These are phyloP conservation scores for Dendropsophus ebraccatus DNA, from an alignment of 2,113 vertebrate genomes.

Conservation along the genomic window DNA sequence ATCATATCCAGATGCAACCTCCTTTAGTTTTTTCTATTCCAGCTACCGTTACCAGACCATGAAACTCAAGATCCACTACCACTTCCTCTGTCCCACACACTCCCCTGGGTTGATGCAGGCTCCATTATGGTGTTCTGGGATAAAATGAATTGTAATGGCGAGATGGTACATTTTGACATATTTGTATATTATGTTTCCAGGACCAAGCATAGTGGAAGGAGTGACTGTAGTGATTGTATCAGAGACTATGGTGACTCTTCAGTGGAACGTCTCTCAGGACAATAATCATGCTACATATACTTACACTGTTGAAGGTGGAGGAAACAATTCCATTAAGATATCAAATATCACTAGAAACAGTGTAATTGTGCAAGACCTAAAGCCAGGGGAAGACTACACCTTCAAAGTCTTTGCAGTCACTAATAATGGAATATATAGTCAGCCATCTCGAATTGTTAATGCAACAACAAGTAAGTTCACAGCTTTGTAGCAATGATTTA, in stretches of 20 bases:
- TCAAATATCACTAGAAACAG: background rate
- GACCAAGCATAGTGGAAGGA: background rate
- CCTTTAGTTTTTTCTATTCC: too few relatives aligned
- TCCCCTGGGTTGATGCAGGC: too few relatives aligned
- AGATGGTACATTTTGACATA: background rate
- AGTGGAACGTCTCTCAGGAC: background rate
- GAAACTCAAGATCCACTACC: too few relatives aligned
- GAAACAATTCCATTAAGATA: fast-evolving
- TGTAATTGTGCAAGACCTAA: background rate
- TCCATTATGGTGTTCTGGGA: too few relatives aligned
- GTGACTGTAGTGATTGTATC: background rate
- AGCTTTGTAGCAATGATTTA: background rate
- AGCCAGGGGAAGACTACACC: background rate
- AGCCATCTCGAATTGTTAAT: background rate
- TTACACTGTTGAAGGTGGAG: background rate
- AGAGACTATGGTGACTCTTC: background rate
- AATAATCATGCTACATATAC: background rate
- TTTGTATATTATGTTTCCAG: background rate
- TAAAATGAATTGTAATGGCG: too few relatives aligned
- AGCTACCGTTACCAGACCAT: too few relatives aligned
- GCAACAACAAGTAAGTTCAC: background rate
- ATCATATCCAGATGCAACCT: too few relatives aligned
- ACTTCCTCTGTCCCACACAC: too few relatives aligned
- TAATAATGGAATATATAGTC: background rate
- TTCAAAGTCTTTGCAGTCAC: background rate